Conservation (phyloP, 2,113 vertebrate species). For the Ahaetulla prasina region DNA sequence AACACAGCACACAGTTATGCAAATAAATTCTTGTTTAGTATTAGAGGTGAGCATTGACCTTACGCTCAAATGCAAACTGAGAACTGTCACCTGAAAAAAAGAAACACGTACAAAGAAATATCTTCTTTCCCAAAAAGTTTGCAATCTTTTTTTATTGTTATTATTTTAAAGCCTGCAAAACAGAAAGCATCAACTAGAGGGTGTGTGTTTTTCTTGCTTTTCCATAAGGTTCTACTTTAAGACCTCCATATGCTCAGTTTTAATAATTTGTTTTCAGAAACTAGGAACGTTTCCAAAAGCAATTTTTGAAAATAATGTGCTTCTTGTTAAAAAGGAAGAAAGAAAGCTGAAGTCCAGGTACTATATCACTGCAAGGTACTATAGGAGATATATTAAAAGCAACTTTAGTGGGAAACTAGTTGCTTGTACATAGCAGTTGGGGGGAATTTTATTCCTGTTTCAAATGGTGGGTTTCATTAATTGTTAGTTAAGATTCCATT, state of each 20-base stretch:
- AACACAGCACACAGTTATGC: slow-evolving; percentile 6
- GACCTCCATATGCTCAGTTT: slow-evolving; percentile 75
- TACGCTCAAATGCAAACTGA: slow-evolving; percentile 11
- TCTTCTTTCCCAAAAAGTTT: slow-evolving; percentile 43
- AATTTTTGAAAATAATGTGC: slow-evolving; percentile 68
- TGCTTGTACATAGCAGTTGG: slow-evolving; percentile 44
- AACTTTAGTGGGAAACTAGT: neutral
- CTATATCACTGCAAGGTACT: slow-evolving; percentile 44
- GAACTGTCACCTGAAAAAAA: slow-evolving; percentile 39
- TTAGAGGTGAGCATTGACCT: slow-evolving; percentile 29
- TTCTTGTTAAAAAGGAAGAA: slow-evolving; percentile 64
- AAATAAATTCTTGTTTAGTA: slow-evolving; percentile 21
- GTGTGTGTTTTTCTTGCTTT: slow-evolving; percentile 15
- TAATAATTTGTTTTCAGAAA: slow-evolving; percentile 72
- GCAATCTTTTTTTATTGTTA: slow-evolving; percentile 60
- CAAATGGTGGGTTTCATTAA: neutral
- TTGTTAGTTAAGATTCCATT: neutral
- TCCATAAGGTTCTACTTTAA: slow-evolving; percentile 75
- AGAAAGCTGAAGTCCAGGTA: slow-evolving; percentile 62
- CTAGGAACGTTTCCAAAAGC: slow-evolving; percentile 72
- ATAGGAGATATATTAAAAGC: neutral
- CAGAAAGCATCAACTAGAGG: slow-evolving; percentile 59
- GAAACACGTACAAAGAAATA: slow-evolving; percentile 33
- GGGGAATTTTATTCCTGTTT: neutral
- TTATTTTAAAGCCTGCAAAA: slow-evolving; percentile 57